phyloP scores from a whole-genome alignment of 1,140 invertebrate genomes.

The Pectinophora gossypiella region DNA sequence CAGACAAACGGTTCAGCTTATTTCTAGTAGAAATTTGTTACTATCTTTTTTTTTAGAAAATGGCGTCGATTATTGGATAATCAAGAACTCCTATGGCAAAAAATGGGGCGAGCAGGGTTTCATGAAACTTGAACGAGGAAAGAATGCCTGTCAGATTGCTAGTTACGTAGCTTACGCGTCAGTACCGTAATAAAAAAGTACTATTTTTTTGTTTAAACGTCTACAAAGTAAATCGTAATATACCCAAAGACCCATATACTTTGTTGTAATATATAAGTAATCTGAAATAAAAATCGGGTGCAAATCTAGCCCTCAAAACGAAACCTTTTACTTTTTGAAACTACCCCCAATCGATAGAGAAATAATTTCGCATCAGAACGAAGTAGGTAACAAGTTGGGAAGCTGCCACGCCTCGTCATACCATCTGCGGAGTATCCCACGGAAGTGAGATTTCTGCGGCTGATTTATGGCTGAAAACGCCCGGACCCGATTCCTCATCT shows the following conservation, averaged over 20 bases:
- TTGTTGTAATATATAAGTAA: no score
- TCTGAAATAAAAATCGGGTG: not conserved
- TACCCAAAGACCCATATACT: no score
- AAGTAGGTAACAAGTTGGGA: not conserved
- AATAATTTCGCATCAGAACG: not conserved
- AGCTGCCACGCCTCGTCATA: not conserved
- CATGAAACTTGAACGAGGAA: no score
- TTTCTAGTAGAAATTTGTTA: no score
- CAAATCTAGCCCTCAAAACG: not conserved
- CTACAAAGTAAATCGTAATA: no score
- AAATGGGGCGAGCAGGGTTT: no score
- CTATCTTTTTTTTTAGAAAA: not conserved
- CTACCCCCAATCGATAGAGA: no score
- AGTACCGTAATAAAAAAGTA: no score
- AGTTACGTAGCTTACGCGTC: no score
- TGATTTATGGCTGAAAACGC: not conserved
- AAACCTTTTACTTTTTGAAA: not conserved
- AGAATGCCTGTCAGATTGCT: no score
- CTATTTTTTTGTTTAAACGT: no score
- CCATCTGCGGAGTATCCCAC: not conserved
- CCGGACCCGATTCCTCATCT: not conserved
- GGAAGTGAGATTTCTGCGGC: not conserved
- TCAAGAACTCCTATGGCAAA: not conserved
- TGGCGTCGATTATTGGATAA: not conserved
- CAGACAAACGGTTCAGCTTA: no score